These are phyloP conservation scores for Pachydiplax longipennis DNA, from an alignment of 2,888 invertebrate species.

Conservation along the genomic window DNA sequence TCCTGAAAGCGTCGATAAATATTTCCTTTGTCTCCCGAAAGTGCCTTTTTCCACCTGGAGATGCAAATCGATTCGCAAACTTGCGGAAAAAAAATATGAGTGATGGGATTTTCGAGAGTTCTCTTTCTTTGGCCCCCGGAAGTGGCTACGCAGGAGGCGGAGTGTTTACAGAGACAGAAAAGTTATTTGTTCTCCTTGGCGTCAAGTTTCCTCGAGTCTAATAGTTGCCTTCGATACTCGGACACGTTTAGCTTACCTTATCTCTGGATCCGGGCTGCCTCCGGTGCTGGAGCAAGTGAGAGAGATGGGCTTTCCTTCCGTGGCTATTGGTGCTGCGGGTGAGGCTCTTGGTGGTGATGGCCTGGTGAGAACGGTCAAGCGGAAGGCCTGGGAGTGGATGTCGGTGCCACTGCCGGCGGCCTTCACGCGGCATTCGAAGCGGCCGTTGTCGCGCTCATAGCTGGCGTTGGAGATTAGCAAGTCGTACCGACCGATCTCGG, in stretches of 20 bases:
- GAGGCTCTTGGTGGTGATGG: conserved; percentile 82
- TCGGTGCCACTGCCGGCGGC: conserved; percentile 83
- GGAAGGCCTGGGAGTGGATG: conserved; percentile 83
- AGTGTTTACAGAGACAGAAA: background rate
- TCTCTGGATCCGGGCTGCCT: conserved; percentile 89
- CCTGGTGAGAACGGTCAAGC: conserved; percentile 83
- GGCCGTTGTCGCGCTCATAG: conserved; percentile 89
- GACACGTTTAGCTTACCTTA: conserved; percentile 66
- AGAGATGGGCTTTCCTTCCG: conserved; percentile 80
- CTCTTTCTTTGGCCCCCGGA: background rate
- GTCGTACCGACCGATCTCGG: conserved; percentile 85
- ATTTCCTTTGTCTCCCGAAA: too few relatives aligned
- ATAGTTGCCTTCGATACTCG: background rate
- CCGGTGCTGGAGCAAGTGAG: conserved; percentile 83
- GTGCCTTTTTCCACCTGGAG: too few relatives aligned
- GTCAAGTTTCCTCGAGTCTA: background rate
- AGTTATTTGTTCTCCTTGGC: background rate
- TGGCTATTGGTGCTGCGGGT: conserved; percentile 79
- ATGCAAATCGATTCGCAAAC: background rate
- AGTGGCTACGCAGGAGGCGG: background rate
- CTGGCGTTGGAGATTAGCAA: conserved; percentile 87
- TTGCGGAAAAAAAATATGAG: too few relatives aligned
- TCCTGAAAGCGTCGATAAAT: too few relatives aligned
- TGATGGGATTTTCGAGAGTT: background rate
- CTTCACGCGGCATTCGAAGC: conserved; percentile 89